Conservation (phyloP, 1,140 invertebrate genomes). For the Papilio polytes region DNA sequence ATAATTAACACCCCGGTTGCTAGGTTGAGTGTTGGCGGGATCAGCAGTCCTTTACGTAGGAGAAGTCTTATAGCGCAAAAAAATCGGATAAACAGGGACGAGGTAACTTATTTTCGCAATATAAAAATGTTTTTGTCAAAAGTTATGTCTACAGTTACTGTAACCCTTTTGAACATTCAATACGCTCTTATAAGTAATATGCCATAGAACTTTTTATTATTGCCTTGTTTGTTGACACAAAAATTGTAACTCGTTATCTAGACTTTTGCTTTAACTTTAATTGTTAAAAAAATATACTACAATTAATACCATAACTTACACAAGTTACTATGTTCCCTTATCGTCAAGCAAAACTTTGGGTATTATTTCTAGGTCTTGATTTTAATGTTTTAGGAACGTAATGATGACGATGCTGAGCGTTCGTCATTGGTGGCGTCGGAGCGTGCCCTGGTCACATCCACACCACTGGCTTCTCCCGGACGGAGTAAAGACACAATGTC, state of each 20-base stretch:
- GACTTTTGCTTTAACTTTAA: too few species aligned
- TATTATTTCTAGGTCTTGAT: background rate
- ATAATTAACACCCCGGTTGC: slow-evolving; percentile 63
- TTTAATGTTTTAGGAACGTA: slow-evolving; percentile 64
- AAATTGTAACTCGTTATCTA: too few species aligned
- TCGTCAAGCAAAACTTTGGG: background rate
- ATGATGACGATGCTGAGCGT: slow-evolving; percentile 84
- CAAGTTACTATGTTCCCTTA: too few species aligned
- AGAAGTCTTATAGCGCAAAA: slow-evolving; percentile 68
- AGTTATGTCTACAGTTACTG: background rate
- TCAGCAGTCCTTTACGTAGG: slow-evolving; percentile 60
- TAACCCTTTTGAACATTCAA: background rate
- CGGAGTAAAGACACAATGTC: slow-evolving; percentile 65
- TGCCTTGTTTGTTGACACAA: too few species aligned
- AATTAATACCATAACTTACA: too few species aligned
- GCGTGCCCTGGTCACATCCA: slow-evolving; percentile 69
- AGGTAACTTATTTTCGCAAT: slow-evolving; percentile 50
- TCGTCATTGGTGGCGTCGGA: slow-evolving; percentile 79
- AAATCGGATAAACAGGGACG: slow-evolving; percentile 56
- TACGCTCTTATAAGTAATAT: background rate
- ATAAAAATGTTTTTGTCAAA: background rate
- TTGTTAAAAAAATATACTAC: too few species aligned
- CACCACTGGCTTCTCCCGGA: slow-evolving; percentile 63
- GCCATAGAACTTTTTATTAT: background rate
- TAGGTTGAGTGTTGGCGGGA: slow-evolving; percentile 76